Conservation (phyloP, 2,888 invertebrate genomes). For the Stegophylla sp. region DNA sequence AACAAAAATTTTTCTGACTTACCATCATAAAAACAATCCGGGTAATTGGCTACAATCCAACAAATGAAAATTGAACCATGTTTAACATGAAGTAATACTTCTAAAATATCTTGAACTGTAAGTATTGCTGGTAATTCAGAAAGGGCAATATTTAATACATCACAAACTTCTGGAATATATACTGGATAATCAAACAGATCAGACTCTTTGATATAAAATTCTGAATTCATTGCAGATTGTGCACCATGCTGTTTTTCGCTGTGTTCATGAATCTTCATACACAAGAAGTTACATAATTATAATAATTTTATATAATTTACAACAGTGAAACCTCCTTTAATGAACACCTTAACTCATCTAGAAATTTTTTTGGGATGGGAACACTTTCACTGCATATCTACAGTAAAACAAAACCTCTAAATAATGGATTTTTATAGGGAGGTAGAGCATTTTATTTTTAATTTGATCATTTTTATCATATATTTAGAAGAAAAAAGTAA, state of each 20-base stretch:
- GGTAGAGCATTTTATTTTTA: too few species aligned
- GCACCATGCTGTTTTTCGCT: conserved; percentile 28
- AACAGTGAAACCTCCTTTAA: too few species aligned
- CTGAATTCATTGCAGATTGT: conserved; percentile 64
- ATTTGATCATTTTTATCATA: too few species aligned
- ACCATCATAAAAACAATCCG: conserved; percentile 91
- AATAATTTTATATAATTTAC: too few species aligned
- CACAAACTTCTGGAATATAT: conserved; percentile 92
- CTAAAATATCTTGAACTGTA: conserved; percentile 81
- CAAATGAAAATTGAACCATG: conserved; percentile 89
- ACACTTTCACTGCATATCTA: too few species aligned
- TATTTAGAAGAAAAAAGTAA: too few species aligned
- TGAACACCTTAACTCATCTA: too few species aligned
- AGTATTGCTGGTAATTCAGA: conserved; percentile 90
- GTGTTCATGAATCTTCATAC: conserved; percentile 49
- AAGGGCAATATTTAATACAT: conserved; percentile 90
- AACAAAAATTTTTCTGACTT: conserved; percentile 58
- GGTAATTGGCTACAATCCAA: conserved; percentile 91
- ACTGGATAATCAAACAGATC: conserved; percentile 95
- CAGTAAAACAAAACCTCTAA: too few species aligned
- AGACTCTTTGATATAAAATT: conserved; percentile 74
- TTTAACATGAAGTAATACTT: conserved; percentile 86
- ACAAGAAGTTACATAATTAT: too few species aligned
- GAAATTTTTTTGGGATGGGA: too few species aligned
- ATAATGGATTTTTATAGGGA: too few species aligned